Conservation (phyloP, 2,888 invertebrate genomes). For the Cantharis nigra region DNA sequence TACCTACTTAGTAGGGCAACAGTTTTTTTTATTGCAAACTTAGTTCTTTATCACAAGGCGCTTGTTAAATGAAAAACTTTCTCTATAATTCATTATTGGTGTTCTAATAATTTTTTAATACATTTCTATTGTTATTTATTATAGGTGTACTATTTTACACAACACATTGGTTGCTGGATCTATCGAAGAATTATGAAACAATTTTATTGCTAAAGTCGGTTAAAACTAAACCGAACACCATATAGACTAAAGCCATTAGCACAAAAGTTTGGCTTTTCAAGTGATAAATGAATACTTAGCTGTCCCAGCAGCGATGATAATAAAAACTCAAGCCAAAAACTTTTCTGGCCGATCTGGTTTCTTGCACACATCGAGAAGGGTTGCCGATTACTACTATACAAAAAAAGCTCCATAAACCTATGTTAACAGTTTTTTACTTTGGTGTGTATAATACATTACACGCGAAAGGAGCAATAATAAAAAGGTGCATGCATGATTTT, state of each 20-base stretch:
- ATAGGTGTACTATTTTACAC: background rate
- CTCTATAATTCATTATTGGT: background rate
- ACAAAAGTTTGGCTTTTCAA: slow-evolving; percentile 42
- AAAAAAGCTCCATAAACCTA: slow-evolving; percentile 27
- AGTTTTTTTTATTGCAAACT: slow-evolving; percentile 3
- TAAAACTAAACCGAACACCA: slow-evolving; percentile 27
- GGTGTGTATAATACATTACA: background rate
- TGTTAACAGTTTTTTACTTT: slow-evolving; percentile 43
- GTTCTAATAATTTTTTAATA: background rate
- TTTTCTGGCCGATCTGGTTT: slow-evolving; percentile 39
- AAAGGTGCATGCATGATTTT: background rate
- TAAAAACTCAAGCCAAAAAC: slow-evolving; percentile 47
- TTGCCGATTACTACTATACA: slow-evolving; percentile 38
- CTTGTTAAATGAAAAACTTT: background rate
- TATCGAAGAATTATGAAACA: slow-evolving; percentile 17
- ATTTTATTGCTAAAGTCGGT: slow-evolving; percentile 29
- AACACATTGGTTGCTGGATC: slow-evolving; percentile 1
- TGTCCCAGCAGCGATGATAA: slow-evolving; percentile 40
- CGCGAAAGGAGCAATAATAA: background rate
- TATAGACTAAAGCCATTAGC: slow-evolving; percentile 34
- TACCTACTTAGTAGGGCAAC: slow-evolving; percentile 5
- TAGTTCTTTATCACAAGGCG: slow-evolving; percentile 1
- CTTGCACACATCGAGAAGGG: slow-evolving; percentile 32
- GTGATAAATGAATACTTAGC: slow-evolving; percentile 50
- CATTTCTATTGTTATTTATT: slow-evolving; percentile 1